Percentiles rank a stretch among this genome's conserved stretches.
Evolutionary conservation across 1,140 invertebrate species (phyloP).

Genomic region (Aphelenchoides besseyi): DNA sequence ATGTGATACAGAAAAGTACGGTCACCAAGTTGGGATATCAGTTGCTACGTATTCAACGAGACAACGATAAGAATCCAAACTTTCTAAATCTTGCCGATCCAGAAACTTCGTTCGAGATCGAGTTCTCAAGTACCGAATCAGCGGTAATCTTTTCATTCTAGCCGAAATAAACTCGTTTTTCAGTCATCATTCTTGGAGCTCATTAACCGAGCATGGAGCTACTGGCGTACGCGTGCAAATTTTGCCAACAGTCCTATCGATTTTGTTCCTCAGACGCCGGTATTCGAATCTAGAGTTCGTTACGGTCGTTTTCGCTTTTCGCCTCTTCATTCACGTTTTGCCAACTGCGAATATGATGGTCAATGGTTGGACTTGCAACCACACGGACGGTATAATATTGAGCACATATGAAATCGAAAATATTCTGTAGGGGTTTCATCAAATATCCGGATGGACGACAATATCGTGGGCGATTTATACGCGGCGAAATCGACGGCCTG

Average conservation of each 20-base stretch:
- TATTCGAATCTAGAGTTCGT: constrained; percentile 10
- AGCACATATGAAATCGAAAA: background rate
- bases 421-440: constrained; percentile 24
- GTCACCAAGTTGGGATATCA: constrained; percentile 6
- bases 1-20: constrained; percentile 9
- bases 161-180: background rate
- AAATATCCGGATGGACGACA: constrained; percentile 29
- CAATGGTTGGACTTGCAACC: constrained; percentile 24
- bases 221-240: background rate
- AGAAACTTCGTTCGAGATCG: constrained; percentile 26
- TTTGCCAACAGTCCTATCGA: background rate
- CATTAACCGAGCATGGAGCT: background rate
- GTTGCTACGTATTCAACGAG: background rate
- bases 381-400: constrained; percentile 25
- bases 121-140: constrained; percentile 26
- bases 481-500: constrained; percentile 34
- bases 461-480: constrained; percentile 27
- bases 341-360: constrained; percentile 18
- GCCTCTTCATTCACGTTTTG: constrained; percentile 26
- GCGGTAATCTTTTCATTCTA: constrained; percentile 16
- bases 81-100: constrained; percentile 16
- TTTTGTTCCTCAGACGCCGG: background rate
- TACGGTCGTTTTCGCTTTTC: constrained; percentile 28
- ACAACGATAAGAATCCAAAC: background rate
- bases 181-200: constrained; percentile 3